Percentiles rank a stretch among this genome's conserved stretches.
These are phyloP conservation scores for Callorhinus ursinus DNA, from an alignment of 2,113 vertebrate genomes.

Conservation along the genomic window DNA sequence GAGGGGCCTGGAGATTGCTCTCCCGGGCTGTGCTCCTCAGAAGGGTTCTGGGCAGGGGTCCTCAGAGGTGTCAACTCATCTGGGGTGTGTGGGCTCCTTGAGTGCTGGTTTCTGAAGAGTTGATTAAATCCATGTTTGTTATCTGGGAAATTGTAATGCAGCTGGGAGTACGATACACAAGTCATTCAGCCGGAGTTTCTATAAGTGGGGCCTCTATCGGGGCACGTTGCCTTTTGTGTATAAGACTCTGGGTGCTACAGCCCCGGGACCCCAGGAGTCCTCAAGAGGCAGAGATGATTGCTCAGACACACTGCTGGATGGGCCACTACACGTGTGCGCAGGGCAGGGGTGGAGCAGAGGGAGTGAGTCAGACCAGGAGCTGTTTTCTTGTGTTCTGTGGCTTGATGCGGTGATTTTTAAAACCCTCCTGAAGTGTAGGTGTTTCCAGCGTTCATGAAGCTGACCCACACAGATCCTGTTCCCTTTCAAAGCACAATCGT, in stretches of 20 bases:
- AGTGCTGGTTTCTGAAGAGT: neutral
- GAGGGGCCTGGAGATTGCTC: neutral
- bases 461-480: conserved; percentile 71
- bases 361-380: neutral
- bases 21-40: fast-evolving
- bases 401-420: neutral
- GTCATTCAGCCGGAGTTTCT: neutral
- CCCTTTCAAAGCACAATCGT: conserved; percentile 82
- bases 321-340: neutral
- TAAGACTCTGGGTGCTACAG: neutral
- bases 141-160: neutral
- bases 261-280: neutral
- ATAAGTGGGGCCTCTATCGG: neutral
- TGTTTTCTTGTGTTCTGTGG: neutral
- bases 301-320: conserved; percentile 34
- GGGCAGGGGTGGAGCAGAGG: neutral
- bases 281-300: neutral
- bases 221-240: neutral
- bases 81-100: neutral
- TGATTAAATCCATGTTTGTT: conserved; percentile 20
- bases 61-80: neutral
- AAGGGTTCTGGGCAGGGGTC: neutral
- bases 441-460: conserved; percentile 73
- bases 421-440: conserved; percentile 66
- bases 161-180: neutral